Evolutionary conservation across 1,140 invertebrate species (phyloP).

Genomic region (Goniozus legneri): DNA sequence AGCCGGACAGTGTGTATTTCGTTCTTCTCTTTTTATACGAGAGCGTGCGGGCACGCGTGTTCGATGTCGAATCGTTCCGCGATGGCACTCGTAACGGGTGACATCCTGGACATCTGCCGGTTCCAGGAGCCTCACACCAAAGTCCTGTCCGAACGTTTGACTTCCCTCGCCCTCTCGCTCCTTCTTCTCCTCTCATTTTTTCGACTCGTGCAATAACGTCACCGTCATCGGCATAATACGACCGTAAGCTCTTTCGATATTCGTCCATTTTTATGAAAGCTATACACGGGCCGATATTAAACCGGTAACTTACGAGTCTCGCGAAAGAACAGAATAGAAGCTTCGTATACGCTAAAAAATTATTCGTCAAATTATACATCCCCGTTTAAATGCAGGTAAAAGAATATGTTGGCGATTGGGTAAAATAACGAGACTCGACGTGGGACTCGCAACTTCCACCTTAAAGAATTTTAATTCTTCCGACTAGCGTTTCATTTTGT

Average conservation of each 20-base stretch:
- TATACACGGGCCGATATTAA: slow-evolving; percentile 46
- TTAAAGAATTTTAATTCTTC: no score
- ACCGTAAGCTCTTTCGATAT: slow-evolving; percentile 48
- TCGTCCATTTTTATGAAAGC: slow-evolving; percentile 47
- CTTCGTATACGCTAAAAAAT: no score
- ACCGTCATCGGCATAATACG: slow-evolving; percentile 41
- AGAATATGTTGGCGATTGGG: no score
- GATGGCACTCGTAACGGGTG: slow-evolving; percentile 27
- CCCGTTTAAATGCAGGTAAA: no score
- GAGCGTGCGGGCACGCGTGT: neutral
- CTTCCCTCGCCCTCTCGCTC: neutral
- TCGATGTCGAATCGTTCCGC: neutral
- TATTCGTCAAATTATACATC: no score
- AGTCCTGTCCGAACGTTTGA: slow-evolving; percentile 16
- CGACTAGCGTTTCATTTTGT: no score
- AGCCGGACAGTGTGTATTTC: neutral
- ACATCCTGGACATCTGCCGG: slow-evolving; percentile 48
- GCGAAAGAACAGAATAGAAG: no score
- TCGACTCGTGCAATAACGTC: slow-evolving; percentile 34
- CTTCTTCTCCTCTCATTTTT: slow-evolving; percentile 12
- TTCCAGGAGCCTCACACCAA: slow-evolving; percentile 9
- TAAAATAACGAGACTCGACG: no score
- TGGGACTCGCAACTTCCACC: no score
- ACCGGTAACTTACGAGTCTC: no score
- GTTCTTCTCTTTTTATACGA: neutral